Conservation (phyloP, 2,113 vertebrate genomes). For the Burhinus oedicnemus region DNA sequence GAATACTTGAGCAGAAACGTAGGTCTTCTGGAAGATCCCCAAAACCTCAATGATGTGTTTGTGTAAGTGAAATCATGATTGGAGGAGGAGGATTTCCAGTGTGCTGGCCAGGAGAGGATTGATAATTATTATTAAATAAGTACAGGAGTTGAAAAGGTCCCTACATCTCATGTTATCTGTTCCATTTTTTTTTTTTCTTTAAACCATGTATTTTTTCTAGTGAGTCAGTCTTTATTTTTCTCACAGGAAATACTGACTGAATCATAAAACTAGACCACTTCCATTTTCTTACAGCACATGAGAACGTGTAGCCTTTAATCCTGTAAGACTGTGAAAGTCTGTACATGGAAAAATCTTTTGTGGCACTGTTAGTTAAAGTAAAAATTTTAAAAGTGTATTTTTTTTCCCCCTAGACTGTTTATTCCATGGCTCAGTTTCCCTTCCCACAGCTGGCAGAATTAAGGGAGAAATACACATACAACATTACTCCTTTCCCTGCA, state of each 20-base stretch:
- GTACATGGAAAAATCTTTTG: background rate
- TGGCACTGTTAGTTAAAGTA: background rate
- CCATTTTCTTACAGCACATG: background rate
- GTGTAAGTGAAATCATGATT: background rate
- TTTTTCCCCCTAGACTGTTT: conserved; percentile 85
- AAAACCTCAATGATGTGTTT: background rate
- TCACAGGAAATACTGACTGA: background rate
- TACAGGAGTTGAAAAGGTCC: background rate
- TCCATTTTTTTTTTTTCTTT: background rate
- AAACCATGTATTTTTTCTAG: background rate
- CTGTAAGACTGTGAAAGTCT: background rate
- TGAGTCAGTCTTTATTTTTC: background rate
- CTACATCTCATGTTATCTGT: background rate
- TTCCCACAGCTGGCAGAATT: conserved; percentile 95
- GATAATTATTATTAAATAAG: background rate
- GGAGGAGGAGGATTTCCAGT: background rate
- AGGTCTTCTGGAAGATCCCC: background rate
- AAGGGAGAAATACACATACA: conserved; percentile 98
- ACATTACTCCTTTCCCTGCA: conserved; percentile 96
- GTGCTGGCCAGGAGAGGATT: background rate
- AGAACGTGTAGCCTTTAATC: background rate
- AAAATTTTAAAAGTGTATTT: background rate
- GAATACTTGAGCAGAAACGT: background rate
- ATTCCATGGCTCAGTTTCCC: conserved; percentile 94
- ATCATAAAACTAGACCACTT: background rate